A percentile compares a stretch with the other conserved stretches of the same genome.
phyloP scores from a whole-genome alignment of 2,888 invertebrate species.

The Tipula unca region DNA sequence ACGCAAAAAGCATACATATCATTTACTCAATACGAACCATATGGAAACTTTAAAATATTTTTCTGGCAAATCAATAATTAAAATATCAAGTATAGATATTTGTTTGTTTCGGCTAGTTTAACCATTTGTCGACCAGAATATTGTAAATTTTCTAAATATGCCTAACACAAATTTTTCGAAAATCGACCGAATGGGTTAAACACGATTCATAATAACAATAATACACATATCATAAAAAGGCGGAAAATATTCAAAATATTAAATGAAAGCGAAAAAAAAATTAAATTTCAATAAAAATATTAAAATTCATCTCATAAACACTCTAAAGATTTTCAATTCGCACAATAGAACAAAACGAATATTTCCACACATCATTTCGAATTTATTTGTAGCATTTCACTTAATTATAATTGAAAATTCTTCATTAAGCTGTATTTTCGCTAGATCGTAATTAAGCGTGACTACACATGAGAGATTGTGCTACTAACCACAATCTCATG shows the following conservation, averaged over 20 bases:
- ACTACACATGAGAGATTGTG: background rate
- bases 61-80: background rate
- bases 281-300: conserved; percentile 8
- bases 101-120: background rate
- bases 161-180: background rate
- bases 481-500: too few relatives aligned
- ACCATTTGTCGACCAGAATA: background rate
- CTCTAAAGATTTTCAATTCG: background rate
- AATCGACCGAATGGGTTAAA: background rate
- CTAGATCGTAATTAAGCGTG: background rate
- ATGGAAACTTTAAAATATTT: background rate
- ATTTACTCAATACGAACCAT: background rate
- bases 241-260: background rate
- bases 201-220: background rate
- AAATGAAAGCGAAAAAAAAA: too few relatives aligned
- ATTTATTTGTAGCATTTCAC: background rate
- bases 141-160: background rate
- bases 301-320: background rate
- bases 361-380: background rate
- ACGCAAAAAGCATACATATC: background rate
- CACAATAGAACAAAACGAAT: background rate
- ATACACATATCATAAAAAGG: background rate
- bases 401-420: background rate
- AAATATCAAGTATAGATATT: background rate
- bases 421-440: background rate